Evolutionary conservation across 2,888 invertebrate species (phyloP).

Genomic region (Drosophila pseudotalamancana): DNA sequence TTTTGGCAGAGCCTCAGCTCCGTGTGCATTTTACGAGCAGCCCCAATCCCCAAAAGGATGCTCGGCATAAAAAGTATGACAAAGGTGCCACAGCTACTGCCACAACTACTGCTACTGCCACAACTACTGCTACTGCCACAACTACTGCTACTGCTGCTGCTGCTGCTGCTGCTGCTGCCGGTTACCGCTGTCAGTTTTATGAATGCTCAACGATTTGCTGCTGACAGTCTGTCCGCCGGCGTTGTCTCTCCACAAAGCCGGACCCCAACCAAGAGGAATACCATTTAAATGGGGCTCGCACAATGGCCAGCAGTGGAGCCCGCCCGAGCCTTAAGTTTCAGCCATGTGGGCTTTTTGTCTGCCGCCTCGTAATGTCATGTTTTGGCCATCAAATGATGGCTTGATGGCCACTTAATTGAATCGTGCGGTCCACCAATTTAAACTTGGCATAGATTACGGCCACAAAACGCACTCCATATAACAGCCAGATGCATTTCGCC

Average conservation of each 20-base stretch:
- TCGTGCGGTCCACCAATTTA: slow-evolving; percentile 12
- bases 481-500: neutral
- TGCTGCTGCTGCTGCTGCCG: neutral
- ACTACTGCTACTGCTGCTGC: neutral
- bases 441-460: slow-evolving; percentile 10
- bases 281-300: slow-evolving; percentile 32
- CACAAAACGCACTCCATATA: neutral
- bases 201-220: slow-evolving; percentile 48
- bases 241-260: neutral
- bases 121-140: neutral
- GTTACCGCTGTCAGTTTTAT: slow-evolving; percentile 39
- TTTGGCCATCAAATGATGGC: slow-evolving; percentile 36
- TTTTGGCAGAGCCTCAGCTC: slow-evolving; percentile 4
- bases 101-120: neutral
- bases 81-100: slow-evolving; percentile 25
- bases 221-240: slow-evolving; percentile 36
- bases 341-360: slow-evolving; percentile 39
- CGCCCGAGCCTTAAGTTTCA: too few species aligned
- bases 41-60: slow-evolving; percentile 9
- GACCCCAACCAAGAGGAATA: slow-evolving; percentile 5
- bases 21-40: slow-evolving; percentile 47
- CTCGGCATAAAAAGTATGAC: slow-evolving; percentile 31
- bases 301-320: neutral
- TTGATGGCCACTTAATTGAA: slow-evolving; percentile 15
- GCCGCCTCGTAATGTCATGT: slow-evolving; percentile 38